Evolutionary conservation across 2,888 invertebrate species (phyloP), one percentile per base, ranked within the genome.

Genomic region (Geophilus truncorum): DNA sequence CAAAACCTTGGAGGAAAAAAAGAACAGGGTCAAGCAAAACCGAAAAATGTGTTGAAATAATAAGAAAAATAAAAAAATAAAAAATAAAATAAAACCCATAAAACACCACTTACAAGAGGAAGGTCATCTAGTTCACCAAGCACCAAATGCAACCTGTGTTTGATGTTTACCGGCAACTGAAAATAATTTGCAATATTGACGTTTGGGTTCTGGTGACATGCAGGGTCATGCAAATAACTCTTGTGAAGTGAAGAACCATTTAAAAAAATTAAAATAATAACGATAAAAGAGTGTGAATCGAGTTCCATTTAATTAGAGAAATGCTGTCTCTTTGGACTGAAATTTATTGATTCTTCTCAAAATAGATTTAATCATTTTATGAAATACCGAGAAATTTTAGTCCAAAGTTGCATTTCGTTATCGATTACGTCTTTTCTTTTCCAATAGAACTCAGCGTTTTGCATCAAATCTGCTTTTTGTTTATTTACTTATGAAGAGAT

Each of bases 121-220:
- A 83, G 82, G 40, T 83, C 82, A 57, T 82, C 83, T 30, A 82
- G 83, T 81, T 83, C 83, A 36, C 81, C 82, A 79, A 82, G 81
- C 15, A 83, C 78, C 36, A 82, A 81, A 40, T 81, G 82, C 18
- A 83, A 80, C 77, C 82, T 81, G 77, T 81, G 81, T 80, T 81
- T 82, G 81, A 83, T 82, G 77, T 81, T 80, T 34, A 81, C 81
- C 32, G 82, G 79, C 45, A 83, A 81, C 83, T 83, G 32, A 10
- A 76, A 81, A 80, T 51, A 70, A 77, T 70, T 51, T 18, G 12
- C 10, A 57, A 57, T 23, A 57, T 23, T 57, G 21, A 57, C 23
- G 18, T 70, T 70, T 25, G 70, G 28, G n/a, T 70, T n/a, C 18
- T 51, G 45, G 12, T 62, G 23, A 9, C 70, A 70, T 70, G 70